These are phyloP conservation scores for Criorhina ranunculi DNA, from an alignment of 2,888 invertebrate genomes.

Conservation along the genomic window DNA sequence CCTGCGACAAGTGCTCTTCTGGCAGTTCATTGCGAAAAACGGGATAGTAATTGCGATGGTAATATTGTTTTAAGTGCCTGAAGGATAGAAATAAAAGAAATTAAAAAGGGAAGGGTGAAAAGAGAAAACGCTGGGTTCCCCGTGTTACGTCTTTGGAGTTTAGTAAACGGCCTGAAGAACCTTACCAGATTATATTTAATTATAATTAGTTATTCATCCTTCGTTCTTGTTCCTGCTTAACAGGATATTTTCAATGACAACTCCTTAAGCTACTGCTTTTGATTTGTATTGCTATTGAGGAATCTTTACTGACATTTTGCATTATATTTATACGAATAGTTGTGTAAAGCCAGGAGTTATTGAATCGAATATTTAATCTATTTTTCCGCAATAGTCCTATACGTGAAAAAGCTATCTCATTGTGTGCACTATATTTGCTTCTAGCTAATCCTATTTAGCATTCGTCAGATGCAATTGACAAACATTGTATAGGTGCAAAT, in stretches of 20 bases:
- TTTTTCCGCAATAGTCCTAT: background rate
- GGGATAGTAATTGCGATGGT: constrained; percentile 63
- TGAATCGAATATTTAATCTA: constrained; percentile 6
- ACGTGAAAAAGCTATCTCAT: background rate
- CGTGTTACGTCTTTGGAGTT: constrained; percentile 11
- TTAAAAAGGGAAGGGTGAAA: constrained; percentile 36
- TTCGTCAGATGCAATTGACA: constrained; percentile 66
- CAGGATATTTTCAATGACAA: constrained; percentile 46
- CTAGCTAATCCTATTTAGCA: constrained; percentile 52
- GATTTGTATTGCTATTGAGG: background rate
- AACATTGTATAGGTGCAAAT: constrained; percentile 72
- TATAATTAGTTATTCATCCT: constrained; percentile 54
- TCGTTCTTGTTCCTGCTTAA: constrained; percentile 21
- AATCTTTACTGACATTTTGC: background rate
- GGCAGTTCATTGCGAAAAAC: constrained; percentile 56
- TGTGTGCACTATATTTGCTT: constrained; percentile 7
- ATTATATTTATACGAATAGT: no score
- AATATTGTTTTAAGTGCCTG: constrained; percentile 66
- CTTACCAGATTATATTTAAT: constrained; percentile 39
- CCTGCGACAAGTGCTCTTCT: constrained; percentile 65
- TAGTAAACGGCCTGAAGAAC: constrained; percentile 5
- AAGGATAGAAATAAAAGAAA: constrained; percentile 56
- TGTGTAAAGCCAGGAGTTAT: background rate
- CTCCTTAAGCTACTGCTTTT: constrained; percentile 7
- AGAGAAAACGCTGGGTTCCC: constrained; percentile 12